phyloP scores from a whole-genome alignment of 1,140 invertebrate genomes.

The Cherax quadricarinatus region DNA sequence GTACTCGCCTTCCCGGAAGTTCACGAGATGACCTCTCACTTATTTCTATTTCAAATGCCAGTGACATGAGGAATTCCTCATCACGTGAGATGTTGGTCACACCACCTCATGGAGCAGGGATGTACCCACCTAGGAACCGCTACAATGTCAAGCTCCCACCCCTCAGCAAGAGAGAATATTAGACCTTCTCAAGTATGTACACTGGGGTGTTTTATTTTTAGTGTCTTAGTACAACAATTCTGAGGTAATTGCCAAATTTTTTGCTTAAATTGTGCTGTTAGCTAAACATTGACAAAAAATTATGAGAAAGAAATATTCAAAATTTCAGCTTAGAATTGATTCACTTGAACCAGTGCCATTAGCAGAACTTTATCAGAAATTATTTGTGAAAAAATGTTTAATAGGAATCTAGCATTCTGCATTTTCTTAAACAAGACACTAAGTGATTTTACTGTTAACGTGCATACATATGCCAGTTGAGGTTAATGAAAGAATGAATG shows the following conservation, averaged over 20 bases:
- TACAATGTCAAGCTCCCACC: constrained; percentile 69
- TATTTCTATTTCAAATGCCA: constrained; percentile 50
- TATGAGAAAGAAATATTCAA: not conserved
- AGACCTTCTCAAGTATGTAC: not conserved
- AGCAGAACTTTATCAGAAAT: not conserved
- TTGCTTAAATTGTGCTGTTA: not conserved
- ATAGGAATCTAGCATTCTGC: not conserved
- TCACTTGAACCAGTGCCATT: not conserved
- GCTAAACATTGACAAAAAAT: not conserved
- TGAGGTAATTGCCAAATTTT: not conserved
- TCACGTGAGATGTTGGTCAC: constrained; percentile 20
- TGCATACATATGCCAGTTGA: constrained; percentile 7
- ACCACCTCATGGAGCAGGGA: constrained; percentile 57
- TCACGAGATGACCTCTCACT: constrained; percentile 60
- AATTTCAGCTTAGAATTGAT: not conserved
- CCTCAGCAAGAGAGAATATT: constrained; percentile 59
- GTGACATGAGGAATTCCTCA: constrained; percentile 41
- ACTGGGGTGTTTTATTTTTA: not conserved
- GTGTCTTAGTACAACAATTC: not conserved
- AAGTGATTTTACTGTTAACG: not conserved
- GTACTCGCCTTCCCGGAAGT: constrained; percentile 39
- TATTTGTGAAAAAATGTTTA: not conserved
- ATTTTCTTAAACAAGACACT: not conserved
- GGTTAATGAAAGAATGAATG: not conserved
- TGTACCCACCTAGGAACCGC: constrained; percentile 68